A percentile compares a stretch with the other conserved stretches of the same genome.
Conservation (phyloP, 2,888 invertebrate species). For the Odiellus spinosus region DNA sequence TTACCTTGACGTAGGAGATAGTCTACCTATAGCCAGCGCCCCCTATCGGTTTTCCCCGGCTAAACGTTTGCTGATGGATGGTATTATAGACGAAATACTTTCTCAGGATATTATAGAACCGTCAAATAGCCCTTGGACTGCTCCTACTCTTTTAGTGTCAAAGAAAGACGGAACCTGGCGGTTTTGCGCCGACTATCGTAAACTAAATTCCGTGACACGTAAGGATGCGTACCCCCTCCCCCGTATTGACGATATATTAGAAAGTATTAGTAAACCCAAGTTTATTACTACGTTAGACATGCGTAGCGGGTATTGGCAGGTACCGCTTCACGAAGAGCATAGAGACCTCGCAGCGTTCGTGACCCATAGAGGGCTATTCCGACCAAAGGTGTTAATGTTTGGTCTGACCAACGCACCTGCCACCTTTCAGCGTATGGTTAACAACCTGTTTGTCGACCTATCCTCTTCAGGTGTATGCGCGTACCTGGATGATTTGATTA, state of each 20-base stretch:
- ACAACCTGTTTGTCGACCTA: slow-evolving; percentile 5
- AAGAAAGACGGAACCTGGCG: no score
- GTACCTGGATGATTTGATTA: not conserved
- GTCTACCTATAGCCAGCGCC: no score
- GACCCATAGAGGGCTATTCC: slow-evolving; percentile 9
- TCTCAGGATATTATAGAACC: not conserved
- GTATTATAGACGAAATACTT: not conserved
- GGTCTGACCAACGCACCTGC: slow-evolving; percentile 12
- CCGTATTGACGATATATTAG: no score
- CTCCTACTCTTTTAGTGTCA: not conserved
- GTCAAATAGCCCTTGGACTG: not conserved
- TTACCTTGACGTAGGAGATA: no score
- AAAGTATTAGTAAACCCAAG: not conserved
- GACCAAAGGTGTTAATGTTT: slow-evolving; percentile 12
- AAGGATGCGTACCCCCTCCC: no score
- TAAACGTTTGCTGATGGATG: no score
- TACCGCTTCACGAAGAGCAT: slow-evolving; percentile 8
- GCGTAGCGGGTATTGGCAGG: slow-evolving; percentile 15
- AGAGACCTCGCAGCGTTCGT: slow-evolving; percentile 17
- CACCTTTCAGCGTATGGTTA: slow-evolving; percentile 14
- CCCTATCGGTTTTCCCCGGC: no score
- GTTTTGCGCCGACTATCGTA: no score
- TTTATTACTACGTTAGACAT: slow-evolving; percentile 12
- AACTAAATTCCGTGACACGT: no score
- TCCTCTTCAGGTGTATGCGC: not conserved